Base-by-base conservation (phyloP, 2,797 vertebrate species). In the Pangasius macronema region DNA sequence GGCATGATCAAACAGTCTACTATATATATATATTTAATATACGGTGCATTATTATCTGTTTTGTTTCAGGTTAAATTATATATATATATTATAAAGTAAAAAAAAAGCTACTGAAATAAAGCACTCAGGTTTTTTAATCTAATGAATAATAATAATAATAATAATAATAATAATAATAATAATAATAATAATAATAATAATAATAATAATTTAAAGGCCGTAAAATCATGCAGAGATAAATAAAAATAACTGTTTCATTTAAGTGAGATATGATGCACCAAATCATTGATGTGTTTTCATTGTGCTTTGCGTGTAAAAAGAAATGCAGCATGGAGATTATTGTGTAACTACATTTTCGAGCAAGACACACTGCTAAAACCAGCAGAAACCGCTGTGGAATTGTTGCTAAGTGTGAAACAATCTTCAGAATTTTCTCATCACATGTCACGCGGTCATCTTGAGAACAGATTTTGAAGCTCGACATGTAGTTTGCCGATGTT, bases 151-250 rank as follows among this genome's bases (percentile, higher is more conserved):
- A 67, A 67, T 30, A 67, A 30, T 14, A 67, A 68, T 42, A 49
- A 75, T 49, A 75, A 46, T 27, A 75, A 36, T 57, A 79, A 24
- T 53, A 77, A 33, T 76, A 30, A 53, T 76, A 46, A 53, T 76
- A 76, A 76, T 75, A 75, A 51, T 51, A n/a, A 51, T 77, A 55
- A 51, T 76, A 51, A n/a, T 30, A 51, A 51, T 77, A 33, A 53
- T 53, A 77, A 76, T 76, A 68, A 68, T 68, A 65, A 73, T 13
- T 76, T 46, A 76, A 57, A 51, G 24, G 20, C 1, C 18, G 33
- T n/a, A 53, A 27, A 53, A 33, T 33, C 11, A n/a, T 85, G 3
- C 36, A 59, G n/a, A 73, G 16, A 46, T 46, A 46, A 75, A 85
- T 59, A n/a, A 85, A 22, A 39, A 22, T 7, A 67, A 11, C 0